Conservation (phyloP, 64 coral and sea anemone species). For the Pocillopora verrucosa region DNA sequence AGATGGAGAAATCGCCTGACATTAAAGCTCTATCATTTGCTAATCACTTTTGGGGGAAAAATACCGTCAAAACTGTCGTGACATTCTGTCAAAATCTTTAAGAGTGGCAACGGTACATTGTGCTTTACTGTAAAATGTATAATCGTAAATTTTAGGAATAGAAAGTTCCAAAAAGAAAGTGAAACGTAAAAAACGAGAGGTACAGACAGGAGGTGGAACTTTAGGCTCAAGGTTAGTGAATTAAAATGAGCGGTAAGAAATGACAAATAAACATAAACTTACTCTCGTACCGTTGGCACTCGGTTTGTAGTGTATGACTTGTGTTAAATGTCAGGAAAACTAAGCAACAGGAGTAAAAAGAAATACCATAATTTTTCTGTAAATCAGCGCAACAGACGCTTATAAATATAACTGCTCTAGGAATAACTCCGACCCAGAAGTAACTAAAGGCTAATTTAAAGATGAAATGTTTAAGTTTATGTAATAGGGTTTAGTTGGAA, state of each 20-base stretch:
- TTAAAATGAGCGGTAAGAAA: neutral
- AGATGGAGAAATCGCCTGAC: neutral
- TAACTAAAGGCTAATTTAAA: too few relatives aligned
- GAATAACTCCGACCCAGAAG: too few relatives aligned
- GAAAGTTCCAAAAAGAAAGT: slow-evolving; percentile 58
- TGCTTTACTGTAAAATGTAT: slow-evolving; percentile 1
- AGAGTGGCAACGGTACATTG: neutral
- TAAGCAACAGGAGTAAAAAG: too few relatives aligned
- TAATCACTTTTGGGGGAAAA: neutral
- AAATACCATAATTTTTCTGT: too few relatives aligned
- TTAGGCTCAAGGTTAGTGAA: slow-evolving; percentile 63
- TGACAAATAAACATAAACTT: neutral
- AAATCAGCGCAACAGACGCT: too few relatives aligned
- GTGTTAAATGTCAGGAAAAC: neutral
- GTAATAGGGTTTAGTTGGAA: too few relatives aligned
- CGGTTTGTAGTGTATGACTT: neutral
- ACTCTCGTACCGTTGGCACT: neutral
- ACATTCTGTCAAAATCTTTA: neutral
- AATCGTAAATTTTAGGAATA: slow-evolving; percentile 44
- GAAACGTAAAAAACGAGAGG: slow-evolving; percentile 64
- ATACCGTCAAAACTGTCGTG: neutral
- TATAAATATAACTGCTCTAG: too few relatives aligned
- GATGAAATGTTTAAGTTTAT: too few relatives aligned
- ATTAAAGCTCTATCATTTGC: neutral
- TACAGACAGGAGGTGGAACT: slow-evolving; percentile 30